Conservation (phyloP, 2,797 vertebrate genomes). For the Falco peregrinus region DNA sequence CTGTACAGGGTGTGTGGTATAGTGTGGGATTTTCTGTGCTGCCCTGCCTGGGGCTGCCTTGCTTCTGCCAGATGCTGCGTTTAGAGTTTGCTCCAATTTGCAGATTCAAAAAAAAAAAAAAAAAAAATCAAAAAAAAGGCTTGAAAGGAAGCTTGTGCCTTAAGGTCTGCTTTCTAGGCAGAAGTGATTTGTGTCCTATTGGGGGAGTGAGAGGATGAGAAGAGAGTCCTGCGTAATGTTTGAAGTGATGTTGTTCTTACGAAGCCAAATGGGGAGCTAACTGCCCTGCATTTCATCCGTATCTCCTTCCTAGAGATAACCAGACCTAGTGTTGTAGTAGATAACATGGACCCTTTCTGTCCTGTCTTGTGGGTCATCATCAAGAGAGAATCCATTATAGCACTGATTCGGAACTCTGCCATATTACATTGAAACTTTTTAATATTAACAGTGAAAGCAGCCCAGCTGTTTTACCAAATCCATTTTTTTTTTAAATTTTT, state of each 20-base stretch:
- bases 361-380: neutral
- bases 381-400: neutral
- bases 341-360: neutral
- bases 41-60: neutral
- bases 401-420: neutral
- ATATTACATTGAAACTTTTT: neutral
- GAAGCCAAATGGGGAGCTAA: neutral
- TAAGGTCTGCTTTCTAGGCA: neutral
- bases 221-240: neutral
- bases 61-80: neutral
- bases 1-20: neutral
- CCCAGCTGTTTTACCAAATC: neutral
- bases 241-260: neutral
- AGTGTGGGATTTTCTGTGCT: neutral
- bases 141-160: neutral
- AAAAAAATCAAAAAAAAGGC: neutral
- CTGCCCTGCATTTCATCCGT: neutral
- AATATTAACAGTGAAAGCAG: neutral
- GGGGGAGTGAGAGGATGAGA: neutral
- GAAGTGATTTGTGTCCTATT: neutral
- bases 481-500: too few relatives aligned
- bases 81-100: neutral
- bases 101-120: neutral
- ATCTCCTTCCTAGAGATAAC: neutral
- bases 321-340: neutral